These are phyloP conservation scores for Smittia aterrima DNA, from an alignment of 2,888 invertebrate genomes.

Conservation along the genomic window DNA sequence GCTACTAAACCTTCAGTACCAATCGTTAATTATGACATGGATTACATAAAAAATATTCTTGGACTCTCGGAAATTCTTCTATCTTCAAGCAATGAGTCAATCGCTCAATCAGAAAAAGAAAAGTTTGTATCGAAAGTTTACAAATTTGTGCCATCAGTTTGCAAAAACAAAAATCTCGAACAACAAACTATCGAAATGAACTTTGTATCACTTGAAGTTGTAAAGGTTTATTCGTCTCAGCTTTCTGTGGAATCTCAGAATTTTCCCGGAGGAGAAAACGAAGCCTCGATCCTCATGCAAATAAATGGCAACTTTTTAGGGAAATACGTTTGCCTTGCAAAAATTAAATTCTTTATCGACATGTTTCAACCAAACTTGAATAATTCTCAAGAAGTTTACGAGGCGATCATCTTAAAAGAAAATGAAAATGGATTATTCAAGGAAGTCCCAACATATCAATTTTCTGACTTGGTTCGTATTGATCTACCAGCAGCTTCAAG, in stretches of 20 bases:
- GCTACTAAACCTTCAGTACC: background rate
- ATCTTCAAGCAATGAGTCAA: background rate
- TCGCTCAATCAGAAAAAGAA: background rate
- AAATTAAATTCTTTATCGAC: constrained; percentile 4
- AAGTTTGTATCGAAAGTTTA: constrained; percentile 20
- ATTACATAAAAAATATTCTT: constrained; percentile 27
- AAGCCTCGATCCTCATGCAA: too few relatives aligned
- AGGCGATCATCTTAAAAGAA: constrained; percentile 1
- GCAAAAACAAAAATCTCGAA: constrained; percentile 3
- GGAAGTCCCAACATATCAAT: background rate
- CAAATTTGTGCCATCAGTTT: background rate
- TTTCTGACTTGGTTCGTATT: background rate
- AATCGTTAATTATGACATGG: background rate
- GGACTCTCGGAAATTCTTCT: constrained; percentile 26
- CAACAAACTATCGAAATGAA: background rate
- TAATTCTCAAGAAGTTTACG: background rate
- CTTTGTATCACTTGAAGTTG: constrained; percentile 11
- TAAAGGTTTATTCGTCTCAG: constrained; percentile 13
- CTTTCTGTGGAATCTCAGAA: background rate
- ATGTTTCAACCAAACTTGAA: background rate
- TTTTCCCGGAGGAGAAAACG: background rate
- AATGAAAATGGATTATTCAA: background rate
- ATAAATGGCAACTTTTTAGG: background rate
- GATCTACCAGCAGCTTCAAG: background rate
- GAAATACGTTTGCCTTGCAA: constrained; percentile 28